A percentile compares a stretch with the other conserved stretches of the same genome.
Conservation (phyloP, 2,888 invertebrate species). For the Cryptus viduatorius region DNA sequence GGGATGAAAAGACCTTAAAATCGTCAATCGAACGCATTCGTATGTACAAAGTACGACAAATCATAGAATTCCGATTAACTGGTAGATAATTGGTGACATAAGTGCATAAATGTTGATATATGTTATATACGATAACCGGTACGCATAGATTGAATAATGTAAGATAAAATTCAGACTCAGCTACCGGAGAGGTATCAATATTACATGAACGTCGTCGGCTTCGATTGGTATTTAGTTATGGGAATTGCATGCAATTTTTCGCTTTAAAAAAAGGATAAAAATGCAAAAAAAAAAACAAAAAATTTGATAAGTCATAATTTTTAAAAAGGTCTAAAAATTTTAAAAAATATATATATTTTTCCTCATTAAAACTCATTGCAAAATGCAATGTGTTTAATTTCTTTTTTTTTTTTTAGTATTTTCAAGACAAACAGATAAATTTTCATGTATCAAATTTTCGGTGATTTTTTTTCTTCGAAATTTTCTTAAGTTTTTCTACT, state of each 20-base stretch:
- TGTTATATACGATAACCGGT: neutral
- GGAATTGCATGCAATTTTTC: too few relatives aligned
- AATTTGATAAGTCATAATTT: too few relatives aligned
- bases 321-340: too few relatives aligned
- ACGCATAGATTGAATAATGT: neutral
- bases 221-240: neutral
- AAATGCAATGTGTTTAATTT: too few relatives aligned
- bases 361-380: too few relatives aligned
- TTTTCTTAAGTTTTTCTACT: neutral
- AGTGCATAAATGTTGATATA: conserved; percentile 2
- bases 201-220: neutral
- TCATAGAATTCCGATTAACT: conserved; percentile 9
- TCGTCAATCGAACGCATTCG: neutral
- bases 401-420: too few relatives aligned
- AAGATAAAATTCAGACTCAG: neutral
- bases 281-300: neutral
- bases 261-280: neutral
- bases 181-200: neutral
- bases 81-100: neutral
- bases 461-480: neutral
- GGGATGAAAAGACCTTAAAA: neutral
- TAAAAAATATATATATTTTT: too few relatives aligned
- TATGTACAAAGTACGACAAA: neutral
- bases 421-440: too few relatives aligned
- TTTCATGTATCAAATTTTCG: too few relatives aligned